Evolutionary conservation across 2,113 vertebrate genomes (phyloP).

Genomic region (Bambusicola thoracicus): DNA sequence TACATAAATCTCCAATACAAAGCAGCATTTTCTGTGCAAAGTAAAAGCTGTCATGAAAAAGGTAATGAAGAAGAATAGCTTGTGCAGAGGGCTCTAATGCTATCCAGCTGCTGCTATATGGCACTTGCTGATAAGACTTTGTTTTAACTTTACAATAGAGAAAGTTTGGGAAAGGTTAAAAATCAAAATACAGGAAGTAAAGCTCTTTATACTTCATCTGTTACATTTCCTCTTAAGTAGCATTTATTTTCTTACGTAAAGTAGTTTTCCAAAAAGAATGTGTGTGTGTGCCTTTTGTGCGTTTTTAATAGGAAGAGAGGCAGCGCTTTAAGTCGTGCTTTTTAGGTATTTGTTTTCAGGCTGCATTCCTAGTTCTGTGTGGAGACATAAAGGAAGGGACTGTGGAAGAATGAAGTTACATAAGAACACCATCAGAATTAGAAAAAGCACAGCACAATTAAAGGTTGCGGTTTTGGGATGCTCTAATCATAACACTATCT

Average conservation of each 20-base stretch:
- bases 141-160: conserved; percentile 80
- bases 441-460: background rate
- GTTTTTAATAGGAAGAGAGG: conserved; percentile 24
- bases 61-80: conserved; percentile 94
- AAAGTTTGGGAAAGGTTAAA: conserved; percentile 81
- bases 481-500: background rate
- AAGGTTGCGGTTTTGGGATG: background rate
- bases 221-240: conserved; percentile 75
- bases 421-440: background rate
- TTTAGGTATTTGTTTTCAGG: conserved; percentile 3
- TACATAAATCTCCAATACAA: conserved; percentile 91
- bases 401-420: background rate
- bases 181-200: conserved; percentile 78
- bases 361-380: background rate
- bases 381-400: background rate
- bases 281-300: background rate
- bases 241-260: conserved; percentile 73
- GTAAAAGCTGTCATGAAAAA: conserved; percentile 89
- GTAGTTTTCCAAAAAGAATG: conserved; percentile 62
- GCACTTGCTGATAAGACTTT: conserved; percentile 80
- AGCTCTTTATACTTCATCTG: conserved; percentile 78
- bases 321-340: conserved; percentile 24
- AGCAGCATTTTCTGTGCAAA: conserved; percentile 87
- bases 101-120: conserved; percentile 92
- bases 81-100: conserved; percentile 87